Conservation (phyloP, 2,113 vertebrate species). For the Reinhardtius hippoglossoides region DNA sequence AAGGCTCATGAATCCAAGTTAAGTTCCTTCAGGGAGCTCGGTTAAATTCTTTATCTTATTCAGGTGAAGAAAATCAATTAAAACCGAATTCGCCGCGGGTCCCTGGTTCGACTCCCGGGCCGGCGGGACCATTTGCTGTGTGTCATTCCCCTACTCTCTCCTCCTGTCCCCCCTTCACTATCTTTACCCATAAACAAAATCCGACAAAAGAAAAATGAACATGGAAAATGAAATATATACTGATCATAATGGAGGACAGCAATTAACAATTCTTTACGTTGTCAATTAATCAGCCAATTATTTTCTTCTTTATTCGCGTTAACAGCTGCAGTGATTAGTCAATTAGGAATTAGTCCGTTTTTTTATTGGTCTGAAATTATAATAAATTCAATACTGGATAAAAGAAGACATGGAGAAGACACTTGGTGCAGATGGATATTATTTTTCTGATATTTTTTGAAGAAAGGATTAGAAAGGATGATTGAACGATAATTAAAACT, state of each 20-base stretch:
- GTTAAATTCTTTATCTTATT: not conserved
- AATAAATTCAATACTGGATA: too few relatives aligned
- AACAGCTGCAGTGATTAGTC: not conserved
- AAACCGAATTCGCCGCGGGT: not conserved
- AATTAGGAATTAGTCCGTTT: too few relatives aligned
- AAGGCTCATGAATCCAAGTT: not conserved
- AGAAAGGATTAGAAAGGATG: not conserved
- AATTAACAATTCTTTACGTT: not conserved
- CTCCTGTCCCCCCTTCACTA: too few relatives aligned
- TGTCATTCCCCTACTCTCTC: too few relatives aligned
- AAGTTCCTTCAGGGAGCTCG: not conserved
- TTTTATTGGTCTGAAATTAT: too few relatives aligned
- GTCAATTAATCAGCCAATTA: not conserved
- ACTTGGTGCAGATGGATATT: not conserved
- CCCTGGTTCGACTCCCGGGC: too few relatives aligned
- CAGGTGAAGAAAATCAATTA: not conserved
- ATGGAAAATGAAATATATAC: not conserved
- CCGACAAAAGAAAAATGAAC: not conserved
- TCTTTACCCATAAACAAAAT: too few relatives aligned
- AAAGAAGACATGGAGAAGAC: too few relatives aligned
- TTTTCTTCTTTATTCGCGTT: not conserved
- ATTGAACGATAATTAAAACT: not conserved
- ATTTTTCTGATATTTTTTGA: not conserved
- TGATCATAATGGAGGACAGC: not conserved
- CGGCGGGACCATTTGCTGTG: too few relatives aligned